These are phyloP conservation scores for Lithophane semibrunnea DNA, from an alignment of 2,888 invertebrate genomes.

Conservation along the genomic window DNA sequence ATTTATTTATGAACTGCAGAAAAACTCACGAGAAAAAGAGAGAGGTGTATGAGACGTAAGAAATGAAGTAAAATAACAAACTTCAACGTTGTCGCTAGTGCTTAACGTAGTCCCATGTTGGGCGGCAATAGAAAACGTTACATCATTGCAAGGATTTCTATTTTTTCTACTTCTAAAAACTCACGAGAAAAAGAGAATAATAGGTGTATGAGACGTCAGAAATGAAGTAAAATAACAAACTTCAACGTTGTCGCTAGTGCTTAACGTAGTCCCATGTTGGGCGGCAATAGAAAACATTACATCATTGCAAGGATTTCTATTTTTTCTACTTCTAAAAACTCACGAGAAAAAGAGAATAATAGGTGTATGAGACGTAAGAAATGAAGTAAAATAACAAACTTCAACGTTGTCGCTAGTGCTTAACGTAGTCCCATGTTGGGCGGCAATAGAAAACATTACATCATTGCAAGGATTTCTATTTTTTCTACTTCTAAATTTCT, in stretches of 20 bases:
- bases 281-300: constrained; percentile 9
- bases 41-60: too few relatives aligned
- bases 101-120: background rate
- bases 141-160: too few relatives aligned
- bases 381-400: constrained; percentile 25
- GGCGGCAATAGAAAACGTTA: constrained; percentile 17
- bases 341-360: too few relatives aligned
- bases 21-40: constrained; percentile 6
- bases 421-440: constrained; percentile 2
- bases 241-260: background rate
- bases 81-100: background rate
- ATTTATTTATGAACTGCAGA: background rate
- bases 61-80: constrained; percentile 21
- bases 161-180: too few relatives aligned
- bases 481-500: too few relatives aligned
- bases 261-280: constrained; percentile 1
- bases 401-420: background rate
- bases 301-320: too few relatives aligned
- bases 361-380: background rate
- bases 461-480: too few relatives aligned
- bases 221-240: constrained; percentile 21
- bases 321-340: too few relatives aligned
- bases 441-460: constrained; percentile 8
- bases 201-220: too few relatives aligned
- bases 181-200: too few relatives aligned